Base-by-base conservation (phyloP, 1,140 invertebrate species). In the Homarus americanus region DNA sequence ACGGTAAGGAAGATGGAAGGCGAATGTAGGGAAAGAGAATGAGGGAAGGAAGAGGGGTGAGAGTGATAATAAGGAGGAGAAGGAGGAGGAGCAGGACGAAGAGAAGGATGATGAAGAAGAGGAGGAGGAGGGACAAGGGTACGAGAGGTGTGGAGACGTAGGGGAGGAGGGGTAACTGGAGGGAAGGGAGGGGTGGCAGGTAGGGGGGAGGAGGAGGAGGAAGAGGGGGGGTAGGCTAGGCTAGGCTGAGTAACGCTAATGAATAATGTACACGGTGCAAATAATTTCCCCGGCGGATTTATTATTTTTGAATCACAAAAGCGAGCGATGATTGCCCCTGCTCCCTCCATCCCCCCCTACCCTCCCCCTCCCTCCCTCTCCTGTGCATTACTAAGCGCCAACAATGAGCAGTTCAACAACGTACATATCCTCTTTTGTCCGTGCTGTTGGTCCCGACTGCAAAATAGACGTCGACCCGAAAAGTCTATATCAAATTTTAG, bases 251-350 rank as follows among this genome's bases (percentile, higher is more conserved):
- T 49, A 15, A 15, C 4, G 15, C 1, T 20, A 20, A 15, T 63
- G 9, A 82, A 82, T 82, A 58, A 82, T 82, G 44, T 34, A 82
- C n/a, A 36, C 17, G 1, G 9, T 17, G 49, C 49, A 82, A 82
- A 82, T 58, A 82, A 63, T 34, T 63, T 63, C 49, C 32, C n/a
- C 20, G 49, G 20, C 49, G 49, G 79, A 82, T 82, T 82, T n/a
- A 80, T 80, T 80, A 53, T 80, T 82, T 82, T 20, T 53, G 9
- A 63, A 53, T 82, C 53, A 82, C 79, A 82, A 82, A 82, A 82
- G 79, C 38, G 49, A 34, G 49, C 5, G 24, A 63, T 63, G 79
- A 63, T 82, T 82, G 36, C 75, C 34, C 36, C 2, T 40, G 24
- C 44, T 34, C 41, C 9, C n/a, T 80, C 78, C n/a, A n/a, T 34